phyloP scores from a whole-genome alignment of 1,140 invertebrate genomes.

The Nephila pilipes region DNA sequence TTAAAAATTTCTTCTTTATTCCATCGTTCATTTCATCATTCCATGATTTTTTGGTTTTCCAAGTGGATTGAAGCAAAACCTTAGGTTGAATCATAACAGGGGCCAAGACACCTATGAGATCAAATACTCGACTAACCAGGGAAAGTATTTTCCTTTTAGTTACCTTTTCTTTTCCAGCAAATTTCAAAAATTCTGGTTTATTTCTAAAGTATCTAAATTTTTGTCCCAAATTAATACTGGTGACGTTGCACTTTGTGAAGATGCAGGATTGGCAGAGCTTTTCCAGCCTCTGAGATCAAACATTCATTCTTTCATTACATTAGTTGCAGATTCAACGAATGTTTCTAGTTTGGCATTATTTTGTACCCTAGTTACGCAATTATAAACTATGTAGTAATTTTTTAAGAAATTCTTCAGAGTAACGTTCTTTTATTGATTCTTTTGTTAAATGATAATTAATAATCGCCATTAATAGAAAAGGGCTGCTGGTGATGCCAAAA shows the following conservation, averaged over 20 bases:
- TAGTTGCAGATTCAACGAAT: neutral
- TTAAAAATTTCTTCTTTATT: neutral
- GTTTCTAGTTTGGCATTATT: neutral
- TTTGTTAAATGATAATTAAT: slow-evolving; percentile 41
- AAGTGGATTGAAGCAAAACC: neutral
- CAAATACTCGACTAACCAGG: neutral
- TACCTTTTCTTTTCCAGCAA: neutral
- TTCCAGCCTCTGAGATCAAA: slow-evolving; percentile 3
- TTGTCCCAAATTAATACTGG: neutral
- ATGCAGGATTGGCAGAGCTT: neutral
- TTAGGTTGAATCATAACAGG: neutral
- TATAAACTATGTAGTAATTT: slow-evolving; percentile 14
- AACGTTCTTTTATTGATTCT: neutral
- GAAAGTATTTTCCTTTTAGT: neutral
- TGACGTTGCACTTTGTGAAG: neutral
- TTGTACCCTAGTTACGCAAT: neutral
- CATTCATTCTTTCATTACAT: slow-evolving; percentile 19
- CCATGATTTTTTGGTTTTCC: neutral
- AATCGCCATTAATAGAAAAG: slow-evolving; percentile 9
- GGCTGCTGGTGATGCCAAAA: slow-evolving; percentile 14
- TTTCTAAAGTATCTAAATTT: neutral
- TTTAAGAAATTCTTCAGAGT: slow-evolving; percentile 18
- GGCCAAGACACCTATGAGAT: neutral
- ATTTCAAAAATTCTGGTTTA: neutral
- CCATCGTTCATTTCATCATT: neutral